These are phyloP conservation scores for Astur gentilis DNA, from an alignment of 2,113 vertebrate genomes.

Conservation along the genomic window DNA sequence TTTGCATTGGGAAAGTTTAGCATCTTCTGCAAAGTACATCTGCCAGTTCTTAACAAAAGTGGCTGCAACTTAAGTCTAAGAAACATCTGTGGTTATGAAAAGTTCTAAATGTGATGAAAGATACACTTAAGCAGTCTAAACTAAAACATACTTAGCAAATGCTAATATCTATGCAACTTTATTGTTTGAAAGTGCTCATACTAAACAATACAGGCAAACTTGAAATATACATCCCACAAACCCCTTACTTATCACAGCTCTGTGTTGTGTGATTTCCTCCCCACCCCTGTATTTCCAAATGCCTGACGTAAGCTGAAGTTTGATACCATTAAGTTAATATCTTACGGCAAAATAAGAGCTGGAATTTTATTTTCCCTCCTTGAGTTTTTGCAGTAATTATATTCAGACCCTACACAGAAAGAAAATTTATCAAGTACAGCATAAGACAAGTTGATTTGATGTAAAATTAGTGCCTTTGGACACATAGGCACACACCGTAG, in stretches of 20 bases:
- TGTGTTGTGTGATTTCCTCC: neutral
- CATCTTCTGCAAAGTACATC: neutral
- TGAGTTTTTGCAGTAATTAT: neutral
- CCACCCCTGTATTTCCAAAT: neutral
- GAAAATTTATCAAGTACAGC: neutral
- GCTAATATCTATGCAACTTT: neutral
- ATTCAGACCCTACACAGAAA: neutral
- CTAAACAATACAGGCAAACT: neutral
- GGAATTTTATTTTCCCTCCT: neutral
- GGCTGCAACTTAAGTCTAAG: neutral
- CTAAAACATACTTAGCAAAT: neutral
- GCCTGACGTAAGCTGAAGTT: neutral
- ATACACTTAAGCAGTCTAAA: neutral
- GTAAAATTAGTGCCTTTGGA: neutral
- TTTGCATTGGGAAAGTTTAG: neutral
- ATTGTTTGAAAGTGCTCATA: neutral
- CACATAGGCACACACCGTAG: neutral
- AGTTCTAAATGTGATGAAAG: neutral
- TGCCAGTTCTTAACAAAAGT: neutral
- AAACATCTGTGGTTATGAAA: neutral
- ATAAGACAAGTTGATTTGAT: neutral
- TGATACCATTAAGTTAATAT: neutral
- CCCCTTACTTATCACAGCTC: neutral
- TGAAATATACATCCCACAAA: neutral
- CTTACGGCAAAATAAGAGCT: neutral